Evolutionary conservation across 2,888 invertebrate genomes (phyloP).

Genomic region (Plagodis dolabraria): DNA sequence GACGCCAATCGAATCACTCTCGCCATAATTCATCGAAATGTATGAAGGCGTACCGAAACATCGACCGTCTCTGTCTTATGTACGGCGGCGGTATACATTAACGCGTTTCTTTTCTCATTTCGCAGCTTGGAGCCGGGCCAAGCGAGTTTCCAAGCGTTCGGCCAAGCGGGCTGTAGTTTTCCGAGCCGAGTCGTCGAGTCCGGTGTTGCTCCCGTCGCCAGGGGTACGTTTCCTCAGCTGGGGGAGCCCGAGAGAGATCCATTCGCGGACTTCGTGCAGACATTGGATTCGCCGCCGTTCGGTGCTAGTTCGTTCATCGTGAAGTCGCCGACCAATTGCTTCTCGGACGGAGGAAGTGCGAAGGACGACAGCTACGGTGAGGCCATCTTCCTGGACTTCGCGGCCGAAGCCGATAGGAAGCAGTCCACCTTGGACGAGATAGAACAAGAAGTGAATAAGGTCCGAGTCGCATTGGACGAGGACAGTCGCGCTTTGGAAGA

Average conservation of each 20-base stretch:
- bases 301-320: conserved; percentile 57
- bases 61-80: conserved; percentile 76
- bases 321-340: conserved; percentile 59
- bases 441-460: conserved; percentile 80
- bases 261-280: conserved; percentile 59
- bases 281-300: conserved; percentile 64
- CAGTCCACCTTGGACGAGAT: conserved; percentile 79
- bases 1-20: conserved; percentile 77
- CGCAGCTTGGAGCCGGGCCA: conserved; percentile 85
- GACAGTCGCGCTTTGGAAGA: conserved; percentile 79
- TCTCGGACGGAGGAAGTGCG: conserved; percentile 55
- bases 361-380: conserved; percentile 77
- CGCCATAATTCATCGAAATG: conserved; percentile 79
- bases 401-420: conserved; percentile 58
- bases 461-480: conserved; percentile 77
- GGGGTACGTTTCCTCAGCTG: conserved; percentile 56
- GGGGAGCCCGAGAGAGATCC: conserved; percentile 70
- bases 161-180: conserved; percentile 81
- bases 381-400: conserved; percentile 76
- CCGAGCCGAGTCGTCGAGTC: conserved; percentile 78
- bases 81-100: conserved; percentile 73
- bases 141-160: conserved; percentile 82
- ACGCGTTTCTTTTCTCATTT: conserved; percentile 83
- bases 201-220: conserved; percentile 70
- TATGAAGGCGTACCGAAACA: conserved; percentile 72